Evolutionary conservation across 2,888 invertebrate genomes (phyloP).

Genomic region (Drosophila recens): DNA sequence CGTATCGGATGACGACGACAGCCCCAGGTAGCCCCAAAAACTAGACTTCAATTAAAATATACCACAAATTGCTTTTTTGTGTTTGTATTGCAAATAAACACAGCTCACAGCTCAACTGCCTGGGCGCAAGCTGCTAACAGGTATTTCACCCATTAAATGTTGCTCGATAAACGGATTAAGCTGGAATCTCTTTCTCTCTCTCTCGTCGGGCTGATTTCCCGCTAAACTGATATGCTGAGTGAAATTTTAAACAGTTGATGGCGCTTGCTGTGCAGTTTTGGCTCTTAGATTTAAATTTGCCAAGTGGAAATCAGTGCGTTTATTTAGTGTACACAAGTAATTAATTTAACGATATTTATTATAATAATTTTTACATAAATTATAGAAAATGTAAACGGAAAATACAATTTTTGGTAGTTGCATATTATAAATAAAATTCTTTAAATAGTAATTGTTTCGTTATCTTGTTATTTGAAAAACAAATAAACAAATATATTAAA

Average conservation of each 20-base stretch:
- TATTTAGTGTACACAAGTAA: no score
- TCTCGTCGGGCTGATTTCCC: background rate
- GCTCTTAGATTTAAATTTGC: constrained; percentile 1
- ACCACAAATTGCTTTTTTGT: constrained; percentile 73
- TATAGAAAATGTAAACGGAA: no score
- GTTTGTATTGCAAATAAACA: constrained; percentile 62
- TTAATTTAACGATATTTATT: no score
- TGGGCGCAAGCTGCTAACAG: background rate
- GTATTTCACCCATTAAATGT: constrained; percentile 6
- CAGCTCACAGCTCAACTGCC: constrained; percentile 3
- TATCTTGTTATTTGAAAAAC: no score
- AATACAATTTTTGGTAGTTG: no score
- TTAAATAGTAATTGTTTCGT: no score
- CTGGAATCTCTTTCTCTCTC: background rate
- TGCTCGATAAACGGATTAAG: constrained; percentile 21
- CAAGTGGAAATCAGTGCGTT: background rate
- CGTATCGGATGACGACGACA: background rate
- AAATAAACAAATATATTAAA: no score
- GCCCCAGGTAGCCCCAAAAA: constrained; percentile 28
- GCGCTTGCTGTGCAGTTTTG: constrained; percentile 2
- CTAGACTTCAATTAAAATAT: constrained; percentile 72
- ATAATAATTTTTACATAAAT: no score
- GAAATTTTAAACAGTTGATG: constrained; percentile 8
- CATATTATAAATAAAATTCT: no score
- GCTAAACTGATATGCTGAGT: background rate